These are phyloP conservation scores for Hesperophylax magnus DNA, from an alignment of 1,140 invertebrate genomes.

Conservation along the genomic window DNA sequence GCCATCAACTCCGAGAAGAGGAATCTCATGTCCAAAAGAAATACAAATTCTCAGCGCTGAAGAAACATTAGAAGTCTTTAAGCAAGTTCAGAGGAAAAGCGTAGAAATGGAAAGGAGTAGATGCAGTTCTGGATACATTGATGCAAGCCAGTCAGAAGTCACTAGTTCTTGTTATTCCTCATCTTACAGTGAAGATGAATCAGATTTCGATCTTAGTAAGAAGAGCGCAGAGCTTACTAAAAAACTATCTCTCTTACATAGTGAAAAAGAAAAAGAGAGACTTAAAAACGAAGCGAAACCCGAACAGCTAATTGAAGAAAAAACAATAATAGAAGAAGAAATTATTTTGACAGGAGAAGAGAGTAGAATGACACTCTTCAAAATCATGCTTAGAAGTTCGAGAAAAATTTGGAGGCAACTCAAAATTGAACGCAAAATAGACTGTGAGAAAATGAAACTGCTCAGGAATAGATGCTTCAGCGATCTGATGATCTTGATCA, in stretches of 20 bases:
- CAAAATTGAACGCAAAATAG: conserved; percentile 72
- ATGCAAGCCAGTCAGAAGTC: conserved; percentile 70
- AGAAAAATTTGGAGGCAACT: conserved; percentile 71
- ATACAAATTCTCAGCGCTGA: conserved; percentile 70
- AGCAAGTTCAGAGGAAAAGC: conserved; percentile 62
- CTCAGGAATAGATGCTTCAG: conserved; percentile 78
- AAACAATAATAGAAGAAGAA: conserved; percentile 17
- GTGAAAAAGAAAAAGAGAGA: conserved; percentile 57
- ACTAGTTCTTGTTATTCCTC: conserved; percentile 69
- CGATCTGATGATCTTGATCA: conserved; percentile 76
- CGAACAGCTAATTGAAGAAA: neutral
- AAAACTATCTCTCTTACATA: conserved; percentile 64
- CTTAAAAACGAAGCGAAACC: conserved; percentile 18
- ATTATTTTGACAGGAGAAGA: conserved; percentile 17
- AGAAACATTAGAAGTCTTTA: conserved; percentile 70
- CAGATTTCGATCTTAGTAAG: conserved; percentile 68
- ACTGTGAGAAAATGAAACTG: conserved; percentile 70
- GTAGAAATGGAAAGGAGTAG: conserved; percentile 58
- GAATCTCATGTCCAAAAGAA: conserved; percentile 69
- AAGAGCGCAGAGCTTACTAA: conserved; percentile 66
- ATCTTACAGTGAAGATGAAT: conserved; percentile 69
- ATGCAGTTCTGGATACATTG: conserved; percentile 67
- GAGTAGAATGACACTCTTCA: conserved; percentile 44
- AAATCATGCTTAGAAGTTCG: conserved; percentile 60
- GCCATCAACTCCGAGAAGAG: conserved; percentile 63